Base-by-base conservation (phyloP, 2,113 vertebrate species). In the Pseudorasbora parva region DNA sequence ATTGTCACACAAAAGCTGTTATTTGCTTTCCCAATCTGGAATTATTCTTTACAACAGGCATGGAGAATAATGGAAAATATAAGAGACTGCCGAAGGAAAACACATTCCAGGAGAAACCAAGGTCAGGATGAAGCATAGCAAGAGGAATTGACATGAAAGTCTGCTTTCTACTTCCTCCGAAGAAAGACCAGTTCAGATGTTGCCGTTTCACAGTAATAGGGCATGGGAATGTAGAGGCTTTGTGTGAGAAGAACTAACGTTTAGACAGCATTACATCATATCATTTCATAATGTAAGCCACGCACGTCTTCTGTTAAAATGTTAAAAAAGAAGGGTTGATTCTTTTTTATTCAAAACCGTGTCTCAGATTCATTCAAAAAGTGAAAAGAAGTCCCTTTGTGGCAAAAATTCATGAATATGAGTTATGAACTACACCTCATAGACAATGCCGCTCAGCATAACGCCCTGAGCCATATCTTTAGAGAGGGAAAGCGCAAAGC, bases 21-120 rank as follows among this genome's bases (percentile, higher is more conserved):
- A 72, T 72, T 72, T 47, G 41, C n/a, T 45, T 45, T 69, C 33
- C 33, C 17, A 69, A 4, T 10, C 25, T 11, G 17, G 25, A 75
- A 75, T 75, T 54, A 54, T 54, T 57, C 4, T 56, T 21, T 59
- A 57, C 33, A 19, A 19, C 5, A 37, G 25, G 30, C 15, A 51
- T 5, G 11, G 47, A 37, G 2, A 10, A 77, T 30, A 54, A 54
- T 85, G 83, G 69, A 84, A 83, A 82, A 86, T 81, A 78, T 84
- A 82, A 54, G 76, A 64, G 81, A 79, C 89, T 90, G 87, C 91
- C 87, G 85, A 77, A 45, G 84, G 88, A 87, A 84, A 89, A 87
- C 85, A 27, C 73, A 77, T 87, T 81, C 86, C 69, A 69, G 57
- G 62, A 90, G 75, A 86, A 90, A 78, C 83, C 83, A 84, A 87